A percentile compares a stretch with the other conserved stretches of the same genome.
Conservation (phyloP, 2,113 vertebrate species). For the human (Homo sapiens) region GRCh38 chr6:84261001-84261500, state of each 20-base stretch:
- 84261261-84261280: constrained; percentile 80
- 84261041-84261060: constrained; percentile 76
- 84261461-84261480: constrained; percentile 77
- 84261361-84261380: constrained; percentile 82
- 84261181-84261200: constrained; percentile 89
- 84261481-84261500: constrained; percentile 78
- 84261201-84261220: constrained; percentile 89
- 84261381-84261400: constrained; percentile 82
- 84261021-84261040: constrained; percentile 56
- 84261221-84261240: constrained; percentile 89
- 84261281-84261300: constrained; percentile 67
- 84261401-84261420: constrained; percentile 82
- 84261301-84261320: constrained; percentile 82
- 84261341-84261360: constrained; percentile 74
- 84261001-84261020: constrained; percentile 74
- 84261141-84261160: constrained; percentile 87
- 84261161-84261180: constrained; percentile 87
- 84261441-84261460: constrained; percentile 73
- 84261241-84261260: constrained; percentile 82
- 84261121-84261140: constrained; percentile 85
- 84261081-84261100: constrained; percentile 74
- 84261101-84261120: constrained; percentile 81
- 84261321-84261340: constrained; percentile 73
- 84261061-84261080: constrained; percentile 29
- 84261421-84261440: constrained; percentile 77